A percentile compares a stretch with the other conserved stretches of the same genome.
These are phyloP conservation scores for Amblyopsis rosae DNA, from an alignment of 2,113 vertebrate genomes.

Conservation along the genomic window DNA sequence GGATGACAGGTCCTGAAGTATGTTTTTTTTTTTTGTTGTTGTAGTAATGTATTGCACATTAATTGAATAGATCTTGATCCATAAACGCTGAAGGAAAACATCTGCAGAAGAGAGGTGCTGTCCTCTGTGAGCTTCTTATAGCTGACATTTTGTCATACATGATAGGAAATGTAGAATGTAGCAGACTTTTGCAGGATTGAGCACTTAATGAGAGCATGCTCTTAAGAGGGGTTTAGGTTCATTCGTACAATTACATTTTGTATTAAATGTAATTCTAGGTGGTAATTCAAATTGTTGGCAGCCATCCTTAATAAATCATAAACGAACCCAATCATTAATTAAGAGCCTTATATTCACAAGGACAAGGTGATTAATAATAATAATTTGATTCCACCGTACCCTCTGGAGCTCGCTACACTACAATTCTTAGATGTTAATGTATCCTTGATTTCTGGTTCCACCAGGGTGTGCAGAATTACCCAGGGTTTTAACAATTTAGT, in stretches of 20 bases:
- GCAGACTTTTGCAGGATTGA: not conserved
- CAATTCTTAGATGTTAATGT: constrained; percentile 52
- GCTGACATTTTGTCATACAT: constrained; percentile 4
- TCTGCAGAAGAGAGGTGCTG: not conserved
- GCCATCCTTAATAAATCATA: not conserved
- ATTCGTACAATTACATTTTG: constrained; percentile 7
- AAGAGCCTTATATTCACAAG: constrained; percentile 44
- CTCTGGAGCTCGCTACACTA: constrained; percentile 54
- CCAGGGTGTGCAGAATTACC: constrained; percentile 61
- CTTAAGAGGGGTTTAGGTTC: constrained; percentile 9
- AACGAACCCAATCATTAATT: constrained; percentile 39
- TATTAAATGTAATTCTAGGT: constrained; percentile 14
- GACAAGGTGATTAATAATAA: constrained; percentile 63
- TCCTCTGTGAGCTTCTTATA: not conserved
- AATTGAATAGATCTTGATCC: not conserved
- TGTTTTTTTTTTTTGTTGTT: constrained; percentile 6
- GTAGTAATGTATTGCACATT: not conserved
- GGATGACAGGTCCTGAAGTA: not conserved
- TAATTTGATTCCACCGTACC: constrained; percentile 54
- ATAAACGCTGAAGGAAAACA: not conserved
- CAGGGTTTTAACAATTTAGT: constrained; percentile 23
- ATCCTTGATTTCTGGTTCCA: constrained; percentile 61
- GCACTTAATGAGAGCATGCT: constrained; percentile 1
- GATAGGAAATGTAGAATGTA: not conserved
- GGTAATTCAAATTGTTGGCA: constrained; percentile 28